phyloP scores from a whole-genome alignment of 2,888 invertebrate species.

The Euzetes globulus region DNA sequence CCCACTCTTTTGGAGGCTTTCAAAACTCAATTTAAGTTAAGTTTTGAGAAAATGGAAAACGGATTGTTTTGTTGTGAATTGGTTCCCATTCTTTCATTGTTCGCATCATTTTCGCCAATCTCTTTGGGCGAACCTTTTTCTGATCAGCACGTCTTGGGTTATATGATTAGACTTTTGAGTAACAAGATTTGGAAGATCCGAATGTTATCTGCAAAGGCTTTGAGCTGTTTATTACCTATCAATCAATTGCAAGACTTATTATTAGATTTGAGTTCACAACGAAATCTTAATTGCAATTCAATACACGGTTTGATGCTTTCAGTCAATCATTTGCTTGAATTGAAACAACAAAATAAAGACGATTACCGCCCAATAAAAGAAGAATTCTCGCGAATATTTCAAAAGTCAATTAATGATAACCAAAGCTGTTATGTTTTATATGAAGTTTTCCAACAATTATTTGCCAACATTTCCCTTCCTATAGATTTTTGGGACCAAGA shows the following conservation, averaged over 20 bases:
- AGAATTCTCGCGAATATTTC: background rate
- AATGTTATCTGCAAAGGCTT: slow-evolving; percentile 32
- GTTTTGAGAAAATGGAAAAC: background rate
- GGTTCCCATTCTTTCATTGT: slow-evolving; percentile 27
- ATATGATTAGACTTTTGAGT: slow-evolving; percentile 13
- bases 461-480: background rate
- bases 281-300: slow-evolving; percentile 18
- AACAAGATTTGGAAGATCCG: slow-evolving; percentile 31
- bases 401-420: background rate
- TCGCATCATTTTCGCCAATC: slow-evolving; percentile 30
- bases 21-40: slow-evolving; percentile 8
- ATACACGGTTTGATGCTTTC: slow-evolving; percentile 29
- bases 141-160: background rate
- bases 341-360: background rate
- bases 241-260: slow-evolving; percentile 9
- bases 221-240: slow-evolving; percentile 22
- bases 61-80: slow-evolving; percentile 21
- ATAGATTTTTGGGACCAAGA: background rate
- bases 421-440: background rate
- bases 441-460: background rate
- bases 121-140: background rate
- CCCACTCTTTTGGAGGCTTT: slow-evolving; percentile 22
- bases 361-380: background rate
- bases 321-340: slow-evolving; percentile 28
- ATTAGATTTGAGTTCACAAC: background rate